These are phyloP conservation scores for Ctenosaura bakeri DNA, from an alignment of 2,797 vertebrate species.

Conservation along the genomic window DNA sequence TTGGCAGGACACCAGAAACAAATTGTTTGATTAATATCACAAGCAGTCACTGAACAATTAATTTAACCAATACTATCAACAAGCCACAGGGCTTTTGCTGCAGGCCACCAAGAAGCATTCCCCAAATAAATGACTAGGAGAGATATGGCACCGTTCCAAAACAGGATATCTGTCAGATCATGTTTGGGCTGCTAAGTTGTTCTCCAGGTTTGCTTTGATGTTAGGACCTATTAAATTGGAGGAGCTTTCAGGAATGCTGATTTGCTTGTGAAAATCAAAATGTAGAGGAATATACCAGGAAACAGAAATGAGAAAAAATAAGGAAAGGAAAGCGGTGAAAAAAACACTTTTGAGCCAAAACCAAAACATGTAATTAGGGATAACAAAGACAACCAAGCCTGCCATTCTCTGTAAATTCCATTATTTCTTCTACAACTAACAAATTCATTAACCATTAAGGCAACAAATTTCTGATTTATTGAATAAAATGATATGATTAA, in stretches of 20 bases:
- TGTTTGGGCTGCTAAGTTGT: neutral
- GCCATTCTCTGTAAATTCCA: too few relatives aligned
- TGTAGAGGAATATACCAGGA: neutral
- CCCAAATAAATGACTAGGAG: constrained; percentile 17
- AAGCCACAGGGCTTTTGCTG: constrained; percentile 1
- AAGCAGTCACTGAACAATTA: constrained; percentile 14
- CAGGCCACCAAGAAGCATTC: constrained; percentile 5
- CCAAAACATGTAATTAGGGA: too few relatives aligned
- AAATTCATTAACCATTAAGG: too few relatives aligned
- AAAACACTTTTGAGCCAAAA: too few relatives aligned
- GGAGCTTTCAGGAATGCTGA: neutral
- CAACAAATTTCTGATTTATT: too few relatives aligned
- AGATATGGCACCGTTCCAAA: neutral
- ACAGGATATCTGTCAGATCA: neutral
- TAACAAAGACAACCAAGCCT: too few relatives aligned
- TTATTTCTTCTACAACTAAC: too few relatives aligned
- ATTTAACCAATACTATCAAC: constrained; percentile 23
- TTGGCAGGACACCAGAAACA: constrained; percentile 20
- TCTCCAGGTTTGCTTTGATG: neutral
- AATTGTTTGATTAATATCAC: constrained; percentile 17
- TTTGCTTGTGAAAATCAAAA: neutral
- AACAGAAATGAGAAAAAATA: neutral
- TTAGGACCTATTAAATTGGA: constrained; percentile 5
- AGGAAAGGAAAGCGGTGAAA: neutral
- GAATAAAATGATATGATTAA: too few relatives aligned